Percentiles rank a stretch among this genome's conserved stretches.
These are phyloP conservation scores for Dichetophora obliterata DNA, from an alignment of 2,888 invertebrate species.

Conservation along the genomic window DNA sequence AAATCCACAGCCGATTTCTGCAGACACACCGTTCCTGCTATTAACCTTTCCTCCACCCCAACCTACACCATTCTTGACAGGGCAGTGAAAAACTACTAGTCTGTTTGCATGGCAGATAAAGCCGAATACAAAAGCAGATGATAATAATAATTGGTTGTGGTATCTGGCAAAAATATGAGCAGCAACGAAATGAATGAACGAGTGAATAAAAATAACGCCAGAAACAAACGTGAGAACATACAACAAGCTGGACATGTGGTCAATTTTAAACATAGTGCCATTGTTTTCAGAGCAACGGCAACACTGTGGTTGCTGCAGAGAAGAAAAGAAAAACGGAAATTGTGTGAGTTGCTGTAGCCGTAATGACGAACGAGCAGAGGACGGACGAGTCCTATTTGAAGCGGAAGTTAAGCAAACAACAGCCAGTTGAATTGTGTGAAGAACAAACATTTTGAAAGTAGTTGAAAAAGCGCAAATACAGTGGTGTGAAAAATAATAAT, in stretches of 20 bases:
- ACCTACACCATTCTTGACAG: not conserved
- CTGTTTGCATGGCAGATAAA: conserved; percentile 26
- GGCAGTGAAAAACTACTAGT: not conserved
- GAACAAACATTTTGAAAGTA: conserved; percentile 25
- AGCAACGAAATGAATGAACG: not conserved
- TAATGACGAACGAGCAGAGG: not conserved
- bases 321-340: not conserved
- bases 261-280: conserved; percentile 24
- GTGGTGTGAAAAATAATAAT: not conserved
- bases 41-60: not conserved
- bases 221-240: not conserved
- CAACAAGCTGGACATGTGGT: conserved; percentile 13
- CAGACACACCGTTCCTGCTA: not conserved
- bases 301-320: not conserved
- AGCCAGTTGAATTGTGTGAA: conserved; percentile 7
- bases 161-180: not conserved
- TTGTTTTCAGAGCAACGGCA: conserved; percentile 26
- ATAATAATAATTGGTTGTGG: conserved; percentile 33
- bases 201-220: not conserved
- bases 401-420: not conserved
- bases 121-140: conserved; percentile 7
- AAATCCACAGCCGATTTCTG: not conserved
- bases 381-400: not conserved
- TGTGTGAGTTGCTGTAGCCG: not conserved
- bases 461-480: not conserved